phyloP scores from a whole-genome alignment of 2,888 invertebrate species.

The Drosophila mimica region DNA sequence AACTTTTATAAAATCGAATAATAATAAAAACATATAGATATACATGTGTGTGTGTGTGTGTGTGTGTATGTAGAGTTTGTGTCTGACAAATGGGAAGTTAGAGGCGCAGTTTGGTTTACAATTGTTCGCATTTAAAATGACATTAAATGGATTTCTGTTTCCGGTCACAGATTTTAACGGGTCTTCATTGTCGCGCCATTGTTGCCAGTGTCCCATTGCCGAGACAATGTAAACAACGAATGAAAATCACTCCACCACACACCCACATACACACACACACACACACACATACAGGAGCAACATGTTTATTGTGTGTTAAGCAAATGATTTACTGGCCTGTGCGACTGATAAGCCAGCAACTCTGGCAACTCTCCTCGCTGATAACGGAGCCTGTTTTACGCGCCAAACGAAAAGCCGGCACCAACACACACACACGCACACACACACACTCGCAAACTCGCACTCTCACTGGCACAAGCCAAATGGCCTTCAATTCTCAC shows the following conservation, averaged over 20 bases:
- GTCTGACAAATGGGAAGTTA: slow-evolving; percentile 39
- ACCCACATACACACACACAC: slow-evolving; percentile 7
- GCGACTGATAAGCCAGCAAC: slow-evolving; percentile 52
- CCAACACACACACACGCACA: background rate
- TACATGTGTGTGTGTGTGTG: slow-evolving; percentile 1
- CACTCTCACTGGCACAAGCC: slow-evolving; percentile 14
- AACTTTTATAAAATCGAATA: background rate
- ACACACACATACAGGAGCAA: slow-evolving; percentile 12
- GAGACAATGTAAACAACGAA: slow-evolving; percentile 48
- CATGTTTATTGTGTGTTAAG: slow-evolving; percentile 28
- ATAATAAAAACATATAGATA: background rate
- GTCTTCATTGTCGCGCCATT: slow-evolving; percentile 45
- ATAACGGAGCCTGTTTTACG: slow-evolving; percentile 47
- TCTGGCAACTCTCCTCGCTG: slow-evolving; percentile 25
- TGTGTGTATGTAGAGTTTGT: slow-evolving; percentile 2
- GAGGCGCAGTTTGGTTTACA: slow-evolving; percentile 41
- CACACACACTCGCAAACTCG: slow-evolving; percentile 1
- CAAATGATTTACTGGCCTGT: slow-evolving; percentile 37
- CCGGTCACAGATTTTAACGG: slow-evolving; percentile 68
- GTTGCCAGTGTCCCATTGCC: slow-evolving; percentile 29
- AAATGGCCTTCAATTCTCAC: slow-evolving; percentile 22
- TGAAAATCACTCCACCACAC: slow-evolving; percentile 26
- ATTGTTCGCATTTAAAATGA: slow-evolving; percentile 49
- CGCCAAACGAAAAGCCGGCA: slow-evolving; percentile 59
- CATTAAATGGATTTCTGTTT: slow-evolving; percentile 64